A percentile compares a stretch with the other conserved stretches of the same genome.
Evolutionary conservation across 1,140 invertebrate species (phyloP).

Genomic region (Achroia grisella): DNA sequence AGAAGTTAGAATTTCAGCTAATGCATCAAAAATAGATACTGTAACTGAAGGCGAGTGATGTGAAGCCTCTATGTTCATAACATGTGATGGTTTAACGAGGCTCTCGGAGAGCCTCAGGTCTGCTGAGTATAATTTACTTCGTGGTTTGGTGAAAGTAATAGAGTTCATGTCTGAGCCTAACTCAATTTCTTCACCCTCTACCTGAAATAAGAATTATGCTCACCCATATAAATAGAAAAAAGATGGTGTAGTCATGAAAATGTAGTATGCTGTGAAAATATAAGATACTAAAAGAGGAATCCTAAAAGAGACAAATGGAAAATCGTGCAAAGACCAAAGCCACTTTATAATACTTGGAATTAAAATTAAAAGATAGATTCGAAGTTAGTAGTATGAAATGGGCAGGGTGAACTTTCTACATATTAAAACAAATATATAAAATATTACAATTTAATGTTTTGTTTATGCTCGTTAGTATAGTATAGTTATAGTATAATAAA

Average conservation of each 20-base stretch:
- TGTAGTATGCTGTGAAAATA: not conserved
- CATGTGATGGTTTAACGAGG: constrained; percentile 57
- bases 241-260: constrained; percentile 15
- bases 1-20: constrained; percentile 72
- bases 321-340: constrained; percentile 67
- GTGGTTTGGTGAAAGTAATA: constrained; percentile 69
- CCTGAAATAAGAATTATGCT: constrained; percentile 72
- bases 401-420: constrained; percentile 14
- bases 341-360: constrained; percentile 63
- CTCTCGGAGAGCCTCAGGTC: constrained; percentile 68
- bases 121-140: constrained; percentile 63
- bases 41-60: constrained; percentile 72
- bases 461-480: constrained; percentile 27
- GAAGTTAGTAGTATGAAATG: constrained; percentile 22
- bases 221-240: constrained; percentile 63
- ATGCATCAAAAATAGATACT: constrained; percentile 73
- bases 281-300: constrained; percentile 12
- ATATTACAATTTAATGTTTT: constrained; percentile 38
- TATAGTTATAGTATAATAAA: constrained; percentile 22
- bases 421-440: constrained; percentile 46
- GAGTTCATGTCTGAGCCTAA: constrained; percentile 69
- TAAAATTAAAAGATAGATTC: constrained; percentile 23
- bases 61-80: constrained; percentile 71
- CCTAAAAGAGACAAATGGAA: constrained; percentile 17
- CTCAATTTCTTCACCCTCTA: constrained; percentile 69